These are phyloP conservation scores for Beris chalybata DNA, from an alignment of 2,888 invertebrate species.

Conservation along the genomic window DNA sequence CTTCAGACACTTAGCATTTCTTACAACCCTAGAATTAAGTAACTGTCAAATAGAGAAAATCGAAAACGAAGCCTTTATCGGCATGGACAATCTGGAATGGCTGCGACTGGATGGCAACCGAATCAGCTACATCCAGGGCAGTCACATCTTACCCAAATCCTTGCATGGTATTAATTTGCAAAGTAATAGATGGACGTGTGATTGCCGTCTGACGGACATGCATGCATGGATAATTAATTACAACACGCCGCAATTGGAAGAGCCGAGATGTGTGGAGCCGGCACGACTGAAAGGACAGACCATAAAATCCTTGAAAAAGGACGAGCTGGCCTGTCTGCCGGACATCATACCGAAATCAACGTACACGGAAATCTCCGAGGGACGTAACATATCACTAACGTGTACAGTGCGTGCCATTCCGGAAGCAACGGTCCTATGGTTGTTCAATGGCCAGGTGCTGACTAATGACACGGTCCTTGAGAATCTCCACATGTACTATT, in stretches of 20 bases:
- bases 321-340: conserved; percentile 80
- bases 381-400: conserved; percentile 77
- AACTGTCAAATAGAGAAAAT: conserved; percentile 77
- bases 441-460: conserved; percentile 78
- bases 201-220: conserved; percentile 77
- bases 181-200: conserved; percentile 87
- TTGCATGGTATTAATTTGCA: conserved; percentile 80
- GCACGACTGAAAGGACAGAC: conserved; percentile 66
- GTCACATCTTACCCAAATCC: conserved; percentile 72
- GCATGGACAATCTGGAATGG: conserved; percentile 81
- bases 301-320: conserved; percentile 67
- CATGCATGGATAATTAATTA: conserved; percentile 77
- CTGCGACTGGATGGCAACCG: conserved; percentile 81
- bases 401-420: conserved; percentile 82
- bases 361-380: conserved; percentile 75
- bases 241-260: conserved; percentile 75
- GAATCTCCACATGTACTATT: conserved; percentile 70
- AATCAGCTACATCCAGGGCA: conserved; percentile 71
- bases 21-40: conserved; percentile 80
- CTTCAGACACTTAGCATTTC: conserved; percentile 73
- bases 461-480: conserved; percentile 74
- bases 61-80: conserved; percentile 79
- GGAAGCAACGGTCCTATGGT: conserved; percentile 80
- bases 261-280: conserved; percentile 77
- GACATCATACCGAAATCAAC: conserved; percentile 75